These are phyloP conservation scores for Cirrhinus mrigala DNA, from an alignment of 2,797 vertebrate genomes.

Conservation along the genomic window DNA sequence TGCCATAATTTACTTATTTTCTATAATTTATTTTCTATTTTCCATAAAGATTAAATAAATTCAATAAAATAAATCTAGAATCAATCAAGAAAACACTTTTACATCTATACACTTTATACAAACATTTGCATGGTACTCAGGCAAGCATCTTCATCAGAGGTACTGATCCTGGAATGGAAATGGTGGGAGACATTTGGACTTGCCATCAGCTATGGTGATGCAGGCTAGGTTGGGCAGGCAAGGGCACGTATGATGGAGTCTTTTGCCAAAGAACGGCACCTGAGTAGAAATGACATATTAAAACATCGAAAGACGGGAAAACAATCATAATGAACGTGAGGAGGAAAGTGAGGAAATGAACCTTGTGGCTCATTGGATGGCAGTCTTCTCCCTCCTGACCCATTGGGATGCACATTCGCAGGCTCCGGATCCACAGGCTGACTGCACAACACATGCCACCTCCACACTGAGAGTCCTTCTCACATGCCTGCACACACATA, in stretches of 20 bases:
- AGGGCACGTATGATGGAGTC: constrained; percentile 91
- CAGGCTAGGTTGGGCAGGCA: constrained; percentile 88
- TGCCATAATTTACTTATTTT: not conserved
- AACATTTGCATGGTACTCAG: not conserved
- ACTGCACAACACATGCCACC: constrained; percentile 91
- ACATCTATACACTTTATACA: constrained; percentile 61
- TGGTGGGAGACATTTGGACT: constrained; percentile 82
- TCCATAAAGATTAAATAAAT: constrained; percentile 2
- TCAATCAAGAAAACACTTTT: constrained; percentile 55
- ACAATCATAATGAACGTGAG: not conserved
- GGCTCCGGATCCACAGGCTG: constrained; percentile 92
- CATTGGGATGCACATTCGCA: constrained; percentile 91
- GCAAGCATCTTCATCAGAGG: constrained; percentile 69
- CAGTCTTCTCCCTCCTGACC: constrained; percentile 89
- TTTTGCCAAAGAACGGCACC: constrained; percentile 88
- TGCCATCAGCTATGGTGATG: constrained; percentile 73
- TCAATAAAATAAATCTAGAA: constrained; percentile 59
- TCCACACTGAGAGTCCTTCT: constrained; percentile 89
- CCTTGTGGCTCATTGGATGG: constrained; percentile 92
- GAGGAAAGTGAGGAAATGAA: constrained; percentile 69
- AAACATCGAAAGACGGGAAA: constrained; percentile 14
- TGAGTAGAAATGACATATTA: constrained; percentile 64
- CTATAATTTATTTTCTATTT: not conserved
- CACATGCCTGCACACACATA: constrained; percentile 84
- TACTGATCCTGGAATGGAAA: constrained; percentile 81